Base-by-base conservation (phyloP, 1,140 invertebrate species). In the Agrypnia vestita region DNA sequence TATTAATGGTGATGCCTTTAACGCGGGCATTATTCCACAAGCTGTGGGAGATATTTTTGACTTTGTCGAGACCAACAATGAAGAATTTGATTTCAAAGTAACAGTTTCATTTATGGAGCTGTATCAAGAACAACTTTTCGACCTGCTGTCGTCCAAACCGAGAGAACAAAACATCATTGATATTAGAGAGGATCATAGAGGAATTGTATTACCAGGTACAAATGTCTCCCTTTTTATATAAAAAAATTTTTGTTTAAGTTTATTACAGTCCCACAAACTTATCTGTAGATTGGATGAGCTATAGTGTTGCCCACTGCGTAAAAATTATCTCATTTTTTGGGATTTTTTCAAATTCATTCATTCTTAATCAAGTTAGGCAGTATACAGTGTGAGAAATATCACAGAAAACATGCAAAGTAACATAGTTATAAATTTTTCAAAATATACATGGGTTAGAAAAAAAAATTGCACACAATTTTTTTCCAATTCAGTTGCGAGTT, bases 31-130 rank as follows among this genome's bases (percentile, higher is more conserved):
- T 4, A 97, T 99, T 83, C 97, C 97, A 1, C 90, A 95, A 83
- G 94, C 96, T 8, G 91, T 98, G 0, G 86, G 92, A 46, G 94
- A 97, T 71, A 97, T 98, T 85, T 98, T 97, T 89, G 86, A 93
- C 25, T 89, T 89, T 76, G 94, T 95, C 13, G 89, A 92, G 13
- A 86, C 92, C n/a, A 88, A 90, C 59, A 87, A 90, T 19, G 87
- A 92, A 69, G 91, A 94, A 13, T 93, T 91, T 84, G 90, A 93
- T 35, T 96, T 94, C 85, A 91, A 90, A 84, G 92, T 98, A 0
- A 93, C 91, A 64, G 96, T 96, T 4, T 93, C 94, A 0, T 95
- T 95, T 84, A 92, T 94, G 87, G 93, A 95, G 84, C 85, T 96
- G 0, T 95, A 96, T 85, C 93, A 95, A 81, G 94, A 96, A 83